Evolutionary conservation across 2,113 vertebrate species (phyloP), one percentile per base, ranked within the genome.

Genomic region (Aptenodytes patagonicus): DNA sequence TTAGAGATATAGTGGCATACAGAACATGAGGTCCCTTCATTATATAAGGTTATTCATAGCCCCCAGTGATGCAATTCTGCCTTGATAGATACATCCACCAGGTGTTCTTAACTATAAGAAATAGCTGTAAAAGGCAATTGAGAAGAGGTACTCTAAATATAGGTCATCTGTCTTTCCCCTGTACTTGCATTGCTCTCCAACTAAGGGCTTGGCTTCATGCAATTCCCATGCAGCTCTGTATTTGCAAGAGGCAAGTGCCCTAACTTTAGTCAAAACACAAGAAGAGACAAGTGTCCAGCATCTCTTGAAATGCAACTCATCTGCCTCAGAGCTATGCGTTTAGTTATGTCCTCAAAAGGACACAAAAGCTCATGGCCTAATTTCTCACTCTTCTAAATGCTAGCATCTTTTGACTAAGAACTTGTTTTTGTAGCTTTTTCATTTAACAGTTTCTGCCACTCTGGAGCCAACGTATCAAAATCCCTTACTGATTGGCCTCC

Each of bases 1-100:
- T 19, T 40, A 81, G 42, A 81, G 4, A 1, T n/a, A 9, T 0
- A 70, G 7, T 1, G 14, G 11, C 36, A 16, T 7, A 34, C 4
- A 62, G 32, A 29, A 87, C 51, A 9, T 3, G 5, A 78, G 38
- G 9, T 40, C 6, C 22, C 32, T 71, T 68, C 6, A 6, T 60
- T 36, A 25, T 1, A 3, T 25, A 14, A 19, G 3, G 2, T 40
- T 76, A 55, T 40, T 49, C 21, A 1, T 8, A 24, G 18, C 2
- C 24, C 5, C 3, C n/a, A 72, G 40, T 7, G 24, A 82, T 66
- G 55, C 4, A 55, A 34, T 51, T 91, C n/a, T 76, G 42, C 65
- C 31, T 55, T 60, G 42, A 78, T 52, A 77, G 19, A 21, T 20
- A 40, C 32, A 89, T 31, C 32, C 51, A 83, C 4, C 22, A 68